Conservation (phyloP, 2,797 vertebrate species). For the Falco biarmicus region DNA sequence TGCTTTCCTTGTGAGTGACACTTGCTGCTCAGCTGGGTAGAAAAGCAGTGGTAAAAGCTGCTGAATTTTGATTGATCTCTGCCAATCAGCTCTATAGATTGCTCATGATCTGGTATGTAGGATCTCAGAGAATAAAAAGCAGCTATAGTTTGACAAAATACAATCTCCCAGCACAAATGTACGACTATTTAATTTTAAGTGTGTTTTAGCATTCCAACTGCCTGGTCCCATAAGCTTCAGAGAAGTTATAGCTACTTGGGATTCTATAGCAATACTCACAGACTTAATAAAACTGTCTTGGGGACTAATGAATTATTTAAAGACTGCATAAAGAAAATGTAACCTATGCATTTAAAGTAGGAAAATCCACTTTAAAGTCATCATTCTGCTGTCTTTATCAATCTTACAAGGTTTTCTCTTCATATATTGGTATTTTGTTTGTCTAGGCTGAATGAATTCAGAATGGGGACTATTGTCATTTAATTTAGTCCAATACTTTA, state of each 20-base stretch:
- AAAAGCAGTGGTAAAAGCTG: neutral
- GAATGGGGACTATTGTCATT: conserved; percentile 59
- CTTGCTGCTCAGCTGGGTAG: neutral
- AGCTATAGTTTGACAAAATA: neutral
- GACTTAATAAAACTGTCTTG: conserved; percentile 79
- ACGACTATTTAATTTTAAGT: conserved; percentile 48
- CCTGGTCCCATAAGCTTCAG: conserved; percentile 45
- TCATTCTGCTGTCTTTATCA: conserved; percentile 72
- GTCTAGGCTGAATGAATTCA: conserved; percentile 60
- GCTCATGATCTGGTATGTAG: neutral
- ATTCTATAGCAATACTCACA: conserved; percentile 61
- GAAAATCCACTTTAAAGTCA: conserved; percentile 74
- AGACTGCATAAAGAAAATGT: conserved; percentile 76
- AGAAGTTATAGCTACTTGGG: conserved; percentile 69
- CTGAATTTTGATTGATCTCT: neutral
- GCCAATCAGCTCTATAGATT: neutral
- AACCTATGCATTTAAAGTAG: conserved; percentile 78
- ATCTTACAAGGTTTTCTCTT: conserved; percentile 68
- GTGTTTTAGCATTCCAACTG: conserved; percentile 63
- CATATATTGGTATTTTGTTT: conserved; percentile 72
- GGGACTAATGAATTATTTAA: conserved; percentile 80
- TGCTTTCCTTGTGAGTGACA: neutral
- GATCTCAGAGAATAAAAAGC: neutral
- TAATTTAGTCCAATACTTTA: conserved; percentile 50
- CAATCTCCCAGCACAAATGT: neutral